A percentile compares a stretch with the other conserved stretches of the same genome.
phyloP scores from a whole-genome alignment of 2,888 invertebrate species.

The Athalia rosae region DNA sequence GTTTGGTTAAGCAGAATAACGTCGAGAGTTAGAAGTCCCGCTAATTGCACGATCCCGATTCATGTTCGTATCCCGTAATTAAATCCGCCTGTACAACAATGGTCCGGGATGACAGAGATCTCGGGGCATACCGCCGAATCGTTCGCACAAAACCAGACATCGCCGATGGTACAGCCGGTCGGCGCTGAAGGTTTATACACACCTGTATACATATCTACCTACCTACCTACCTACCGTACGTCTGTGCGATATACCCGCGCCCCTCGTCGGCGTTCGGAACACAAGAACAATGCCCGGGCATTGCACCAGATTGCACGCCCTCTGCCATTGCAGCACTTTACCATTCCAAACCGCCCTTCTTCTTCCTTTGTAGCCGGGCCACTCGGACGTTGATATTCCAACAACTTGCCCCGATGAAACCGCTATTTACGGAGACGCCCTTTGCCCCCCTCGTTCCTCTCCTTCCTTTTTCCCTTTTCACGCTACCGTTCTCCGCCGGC shows the following conservation, averaged over 20 bases:
- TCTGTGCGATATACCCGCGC: too few relatives aligned
- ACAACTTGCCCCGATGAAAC: conserved; percentile 33
- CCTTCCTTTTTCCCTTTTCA: not conserved
- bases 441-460: not conserved
- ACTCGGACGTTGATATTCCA: conserved; percentile 26
- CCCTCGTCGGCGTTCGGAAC: conserved; percentile 48
- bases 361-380: conserved; percentile 11
- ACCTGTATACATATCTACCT: too few relatives aligned
- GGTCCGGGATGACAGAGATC: conserved; percentile 47
- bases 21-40: conserved; percentile 30
- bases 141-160: conserved; percentile 35
- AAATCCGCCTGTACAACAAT: conserved; percentile 58
- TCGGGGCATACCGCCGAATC: conserved; percentile 37
- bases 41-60: conserved; percentile 49
- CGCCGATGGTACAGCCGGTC: conserved; percentile 15
- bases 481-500: not conserved
- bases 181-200: too few relatives aligned
- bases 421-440: conserved; percentile 25
- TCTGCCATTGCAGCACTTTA: conserved; percentile 13
- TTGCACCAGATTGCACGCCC: conserved; percentile 54
- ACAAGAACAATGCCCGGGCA: conserved; percentile 60
- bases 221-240: too few relatives aligned
- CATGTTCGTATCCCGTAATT: conserved; percentile 56
- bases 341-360: conserved; percentile 20
- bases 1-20: conserved; percentile 7